A percentile compares a stretch with the other conserved stretches of the same genome.
phyloP scores from a whole-genome alignment of 1,140 invertebrate species.

The Drosophila insularis region DNA sequence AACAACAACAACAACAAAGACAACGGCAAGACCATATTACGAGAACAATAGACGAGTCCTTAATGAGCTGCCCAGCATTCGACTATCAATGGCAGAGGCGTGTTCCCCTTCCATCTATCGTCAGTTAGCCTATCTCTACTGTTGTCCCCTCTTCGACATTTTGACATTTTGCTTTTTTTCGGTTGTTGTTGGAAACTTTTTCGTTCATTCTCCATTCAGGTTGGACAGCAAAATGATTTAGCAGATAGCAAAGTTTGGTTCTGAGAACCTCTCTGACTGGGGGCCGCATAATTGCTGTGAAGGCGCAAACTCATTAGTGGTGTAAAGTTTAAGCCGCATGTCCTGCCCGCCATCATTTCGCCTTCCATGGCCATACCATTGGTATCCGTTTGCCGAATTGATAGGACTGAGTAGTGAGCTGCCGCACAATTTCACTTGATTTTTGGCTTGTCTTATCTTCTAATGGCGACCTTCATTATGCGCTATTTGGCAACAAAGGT shows the following conservation, averaged over 20 bases:
- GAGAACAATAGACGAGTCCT: slow-evolving; percentile 26
- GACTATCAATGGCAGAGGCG: slow-evolving; percentile 52
- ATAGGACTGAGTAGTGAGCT: slow-evolving; percentile 41
- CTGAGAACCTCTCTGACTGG: slow-evolving; percentile 22
- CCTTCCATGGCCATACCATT: background rate
- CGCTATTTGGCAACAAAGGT: slow-evolving; percentile 52
- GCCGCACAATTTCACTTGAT: slow-evolving; percentile 51
- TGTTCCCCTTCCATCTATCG: background rate
- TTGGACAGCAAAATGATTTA: slow-evolving; percentile 56
- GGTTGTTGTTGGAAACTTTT: slow-evolving; percentile 44
- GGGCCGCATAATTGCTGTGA: slow-evolving; percentile 67
- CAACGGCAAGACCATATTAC: background rate
- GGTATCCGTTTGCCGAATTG: slow-evolving; percentile 29
- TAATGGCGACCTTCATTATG: slow-evolving; percentile 75
- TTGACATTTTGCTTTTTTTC: slow-evolving; percentile 62
- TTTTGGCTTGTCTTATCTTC: slow-evolving; percentile 68
- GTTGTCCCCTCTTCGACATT: slow-evolving; percentile 49
- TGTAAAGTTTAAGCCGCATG: slow-evolving; percentile 47
- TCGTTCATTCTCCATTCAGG: slow-evolving; percentile 20
- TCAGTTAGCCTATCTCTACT: background rate
- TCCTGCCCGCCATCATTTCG: background rate
- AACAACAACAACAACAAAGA: background rate
- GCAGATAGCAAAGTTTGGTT: slow-evolving; percentile 64
- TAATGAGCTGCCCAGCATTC: slow-evolving; percentile 58
- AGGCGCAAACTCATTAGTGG: slow-evolving; percentile 72